Evolutionary conservation across 2,797 vertebrate genomes (phyloP).

Genomic region (Megaceryle alcyon): DNA sequence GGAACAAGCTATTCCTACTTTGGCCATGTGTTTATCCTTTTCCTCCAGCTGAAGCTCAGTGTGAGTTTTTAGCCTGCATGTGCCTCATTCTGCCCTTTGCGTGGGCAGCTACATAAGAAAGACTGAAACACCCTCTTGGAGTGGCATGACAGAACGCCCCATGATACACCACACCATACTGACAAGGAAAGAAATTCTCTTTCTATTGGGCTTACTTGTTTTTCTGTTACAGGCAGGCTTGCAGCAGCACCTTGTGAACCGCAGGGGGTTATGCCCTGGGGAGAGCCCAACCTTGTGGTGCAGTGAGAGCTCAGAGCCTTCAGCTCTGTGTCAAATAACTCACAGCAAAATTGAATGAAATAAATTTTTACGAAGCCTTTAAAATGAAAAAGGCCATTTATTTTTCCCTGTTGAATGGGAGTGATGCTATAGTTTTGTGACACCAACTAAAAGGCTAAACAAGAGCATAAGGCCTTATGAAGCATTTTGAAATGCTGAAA

Average conservation of each 20-base stretch:
- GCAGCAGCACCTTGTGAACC: not conserved
- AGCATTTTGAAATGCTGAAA: not conserved
- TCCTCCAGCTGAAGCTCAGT: not conserved
- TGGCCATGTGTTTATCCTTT: not conserved
- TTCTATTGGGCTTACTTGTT: not conserved
- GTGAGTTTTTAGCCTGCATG: not conserved
- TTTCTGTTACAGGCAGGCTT: not conserved
- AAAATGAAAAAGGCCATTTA: not conserved
- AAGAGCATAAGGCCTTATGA: not conserved
- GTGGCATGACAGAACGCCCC: not conserved
- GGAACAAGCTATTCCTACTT: not conserved
- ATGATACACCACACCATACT: not conserved
- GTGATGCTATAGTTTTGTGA: not conserved
- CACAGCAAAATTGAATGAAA: not conserved
- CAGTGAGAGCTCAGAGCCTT: not conserved
- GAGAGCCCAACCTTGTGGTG: not conserved
- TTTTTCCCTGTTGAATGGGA: not conserved
- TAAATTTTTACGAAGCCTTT: not conserved
- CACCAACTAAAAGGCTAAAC: not conserved
- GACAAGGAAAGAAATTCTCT: not conserved
- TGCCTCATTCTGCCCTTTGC: rapidly evolving
- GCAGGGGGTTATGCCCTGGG: rapidly evolving
- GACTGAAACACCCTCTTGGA: not conserved
- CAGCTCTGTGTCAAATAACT: not conserved
- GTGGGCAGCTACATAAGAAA: not conserved